These are phyloP conservation scores for Ditylenchus weischeri DNA, from an alignment of 2,888 invertebrate genomes.

Conservation along the genomic window DNA sequence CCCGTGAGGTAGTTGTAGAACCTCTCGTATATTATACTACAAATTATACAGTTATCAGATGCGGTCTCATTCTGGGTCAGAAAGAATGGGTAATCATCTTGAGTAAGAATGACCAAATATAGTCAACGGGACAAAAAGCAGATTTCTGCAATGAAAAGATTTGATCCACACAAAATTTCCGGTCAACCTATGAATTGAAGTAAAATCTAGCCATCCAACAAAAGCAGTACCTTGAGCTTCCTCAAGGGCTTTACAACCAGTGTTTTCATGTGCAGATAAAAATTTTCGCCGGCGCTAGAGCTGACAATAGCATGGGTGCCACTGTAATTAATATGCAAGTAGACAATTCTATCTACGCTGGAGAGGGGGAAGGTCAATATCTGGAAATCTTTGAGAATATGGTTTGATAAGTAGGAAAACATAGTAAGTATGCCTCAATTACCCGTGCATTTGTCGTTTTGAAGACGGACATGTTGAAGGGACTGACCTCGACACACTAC, in stretches of 20 bases:
- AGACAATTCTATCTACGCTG: slow-evolving; percentile 33
- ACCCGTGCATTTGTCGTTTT: slow-evolving; percentile 32
- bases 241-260: slow-evolving; percentile 36
- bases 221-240: slow-evolving; percentile 35
- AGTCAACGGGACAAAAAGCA: too few species aligned
- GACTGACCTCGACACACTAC: slow-evolving; percentile 24
- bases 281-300: slow-evolving; percentile 47
- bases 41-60: too few species aligned
- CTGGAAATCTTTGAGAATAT: slow-evolving; percentile 16
- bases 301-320: slow-evolving; percentile 49
- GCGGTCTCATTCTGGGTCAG: too few species aligned
- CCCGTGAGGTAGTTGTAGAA: too few species aligned
- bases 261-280: slow-evolving; percentile 45
- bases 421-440: not conserved
- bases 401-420: not conserved
- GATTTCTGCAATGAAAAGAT: not conserved
- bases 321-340: slow-evolving; percentile 47
- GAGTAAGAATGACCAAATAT: too few species aligned
- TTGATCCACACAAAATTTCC: too few species aligned
- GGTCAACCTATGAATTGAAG: too few species aligned
- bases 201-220: not conserved
- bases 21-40: too few species aligned
- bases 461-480: slow-evolving; percentile 32
- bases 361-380: slow-evolving; percentile 37
- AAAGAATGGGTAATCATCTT: too few species aligned